phyloP scores from a whole-genome alignment of 2,113 vertebrate genomes.

The Oryzias javanicus region DNA sequence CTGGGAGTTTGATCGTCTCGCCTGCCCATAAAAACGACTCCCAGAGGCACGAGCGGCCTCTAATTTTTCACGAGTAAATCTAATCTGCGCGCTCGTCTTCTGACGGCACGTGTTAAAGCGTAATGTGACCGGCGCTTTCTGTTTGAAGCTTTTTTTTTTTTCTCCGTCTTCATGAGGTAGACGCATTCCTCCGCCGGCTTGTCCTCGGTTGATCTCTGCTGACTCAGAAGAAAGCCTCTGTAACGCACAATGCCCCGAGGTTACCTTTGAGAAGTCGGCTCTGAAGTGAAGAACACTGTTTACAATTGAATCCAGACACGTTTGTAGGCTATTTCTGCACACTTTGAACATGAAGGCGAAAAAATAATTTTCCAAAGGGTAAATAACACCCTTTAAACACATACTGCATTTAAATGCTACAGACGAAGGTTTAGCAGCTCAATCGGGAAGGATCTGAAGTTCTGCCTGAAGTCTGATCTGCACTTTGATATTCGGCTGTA shows the following conservation, averaged over 20 bases:
- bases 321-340: slow-evolving; percentile 26
- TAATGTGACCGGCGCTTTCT: slow-evolving; percentile 24
- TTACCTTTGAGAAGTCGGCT: slow-evolving; percentile 31
- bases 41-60: not conserved
- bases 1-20: not conserved
- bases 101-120: slow-evolving; percentile 9
- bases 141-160: slow-evolving; percentile 48
- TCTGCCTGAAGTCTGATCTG: slow-evolving; percentile 44
- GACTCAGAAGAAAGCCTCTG: slow-evolving; percentile 58
- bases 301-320: slow-evolving; percentile 37
- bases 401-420: slow-evolving; percentile 3
- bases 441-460: slow-evolving; percentile 32
- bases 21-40: too few species aligned
- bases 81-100: not conserved
- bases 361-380: slow-evolving; percentile 10
- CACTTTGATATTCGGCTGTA: slow-evolving; percentile 42
- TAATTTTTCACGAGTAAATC: not conserved
- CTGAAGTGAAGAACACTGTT: slow-evolving; percentile 40
- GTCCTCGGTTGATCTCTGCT: slow-evolving; percentile 70
- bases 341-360: slow-evolving; percentile 19
- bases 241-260: slow-evolving; percentile 44
- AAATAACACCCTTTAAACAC: slow-evolving; percentile 11
- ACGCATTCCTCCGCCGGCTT: slow-evolving; percentile 63
- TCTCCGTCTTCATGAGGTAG: slow-evolving; percentile 31
- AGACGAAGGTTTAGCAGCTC: not conserved